Evolutionary conservation across 2,888 invertebrate species (phyloP).

Genomic region (Camptogramma bilineatum): DNA sequence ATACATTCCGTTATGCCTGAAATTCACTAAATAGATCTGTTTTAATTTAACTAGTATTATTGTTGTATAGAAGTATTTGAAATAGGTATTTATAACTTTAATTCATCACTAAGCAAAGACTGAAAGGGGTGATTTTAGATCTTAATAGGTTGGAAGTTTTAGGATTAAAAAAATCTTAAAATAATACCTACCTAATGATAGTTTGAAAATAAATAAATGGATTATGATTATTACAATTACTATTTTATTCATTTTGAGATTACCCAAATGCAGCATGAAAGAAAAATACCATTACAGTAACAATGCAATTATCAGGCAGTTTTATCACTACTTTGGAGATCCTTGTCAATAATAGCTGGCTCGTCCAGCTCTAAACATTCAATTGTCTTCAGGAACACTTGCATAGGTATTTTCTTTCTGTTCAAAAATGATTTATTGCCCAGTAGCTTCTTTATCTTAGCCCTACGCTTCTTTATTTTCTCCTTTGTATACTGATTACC

Average conservation of each 20-base stretch:
- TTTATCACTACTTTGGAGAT: slow-evolving; percentile 51
- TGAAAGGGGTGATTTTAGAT: too few species aligned
- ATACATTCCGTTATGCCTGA: too few species aligned
- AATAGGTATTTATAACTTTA: too few species aligned
- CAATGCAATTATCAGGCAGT: slow-evolving; percentile 18
- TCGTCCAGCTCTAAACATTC: slow-evolving; percentile 81
- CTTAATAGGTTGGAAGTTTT: too few species aligned
- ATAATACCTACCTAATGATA: too few species aligned
- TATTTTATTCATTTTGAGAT: slow-evolving; percentile 16
- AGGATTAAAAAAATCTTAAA: too few species aligned
- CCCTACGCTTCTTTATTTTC: slow-evolving; percentile 85
- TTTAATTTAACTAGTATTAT: too few species aligned
- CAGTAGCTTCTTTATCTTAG: slow-evolving; percentile 84
- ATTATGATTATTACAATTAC: slow-evolving; percentile 1
- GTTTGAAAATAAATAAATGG: slow-evolving; percentile 9
- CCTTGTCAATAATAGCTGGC: slow-evolving; percentile 63
- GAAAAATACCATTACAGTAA: slow-evolving; percentile 27
- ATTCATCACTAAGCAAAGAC: too few species aligned
- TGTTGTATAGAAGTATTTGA: too few species aligned
- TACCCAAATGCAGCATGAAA: slow-evolving; percentile 20
- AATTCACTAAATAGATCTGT: too few species aligned
- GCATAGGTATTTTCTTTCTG: slow-evolving; percentile 83
- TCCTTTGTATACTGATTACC: slow-evolving; percentile 81
- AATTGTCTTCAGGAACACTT: slow-evolving; percentile 83
- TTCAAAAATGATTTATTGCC: slow-evolving; percentile 81